Conservation (phyloP, 2,113 vertebrate species). For the Trachemys scripta region DNA sequence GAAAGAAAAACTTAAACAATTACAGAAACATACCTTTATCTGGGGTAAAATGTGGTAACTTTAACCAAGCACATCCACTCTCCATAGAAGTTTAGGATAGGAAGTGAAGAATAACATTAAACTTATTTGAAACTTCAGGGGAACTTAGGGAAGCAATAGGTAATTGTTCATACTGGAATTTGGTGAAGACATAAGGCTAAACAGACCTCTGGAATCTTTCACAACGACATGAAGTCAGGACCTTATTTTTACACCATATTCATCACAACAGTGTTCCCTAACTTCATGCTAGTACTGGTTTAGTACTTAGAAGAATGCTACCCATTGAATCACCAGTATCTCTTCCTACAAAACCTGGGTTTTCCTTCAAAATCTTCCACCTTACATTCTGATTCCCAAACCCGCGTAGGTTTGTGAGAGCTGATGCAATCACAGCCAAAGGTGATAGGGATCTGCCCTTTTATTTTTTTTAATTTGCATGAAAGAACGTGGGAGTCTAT, state of each 20-base stretch:
- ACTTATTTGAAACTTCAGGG: fast-evolving
- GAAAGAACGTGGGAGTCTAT: not conserved
- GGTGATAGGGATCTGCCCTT: not conserved
- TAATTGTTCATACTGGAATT: not conserved
- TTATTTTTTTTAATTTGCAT: not conserved
- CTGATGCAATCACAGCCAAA: not conserved
- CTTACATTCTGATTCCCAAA: not conserved
- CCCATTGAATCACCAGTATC: not conserved
- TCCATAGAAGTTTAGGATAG: not conserved
- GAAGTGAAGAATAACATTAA: not conserved
- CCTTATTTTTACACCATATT: not conserved
- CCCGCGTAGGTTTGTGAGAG: not conserved
- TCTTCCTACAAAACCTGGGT: fast-evolving
- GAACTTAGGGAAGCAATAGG: fast-evolving
- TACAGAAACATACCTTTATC: not conserved
- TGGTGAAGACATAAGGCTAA: not conserved
- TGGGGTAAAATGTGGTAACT: not conserved
- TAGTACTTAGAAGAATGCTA: not conserved
- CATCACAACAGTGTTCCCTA: not conserved
- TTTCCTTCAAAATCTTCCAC: not conserved
- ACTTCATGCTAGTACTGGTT: not conserved
- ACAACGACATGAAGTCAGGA: not conserved
- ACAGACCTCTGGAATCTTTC: not conserved
- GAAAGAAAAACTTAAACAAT: not conserved
- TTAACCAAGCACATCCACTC: not conserved